These are phyloP conservation scores for Ataeniobius toweri DNA, from an alignment of 2,797 vertebrate species.

Conservation along the genomic window DNA sequence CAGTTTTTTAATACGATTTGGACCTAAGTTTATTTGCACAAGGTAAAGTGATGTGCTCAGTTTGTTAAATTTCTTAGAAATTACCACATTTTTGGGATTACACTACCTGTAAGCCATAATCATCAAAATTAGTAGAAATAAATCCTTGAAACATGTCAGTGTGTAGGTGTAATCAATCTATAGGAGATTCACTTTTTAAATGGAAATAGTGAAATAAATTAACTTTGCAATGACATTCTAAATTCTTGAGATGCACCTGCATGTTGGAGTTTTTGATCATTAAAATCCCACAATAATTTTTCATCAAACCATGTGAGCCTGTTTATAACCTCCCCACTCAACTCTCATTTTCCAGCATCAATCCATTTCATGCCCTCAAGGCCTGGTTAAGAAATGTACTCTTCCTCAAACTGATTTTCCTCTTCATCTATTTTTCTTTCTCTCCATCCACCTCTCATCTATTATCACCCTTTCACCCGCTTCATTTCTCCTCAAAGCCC, in stretches of 20 bases:
- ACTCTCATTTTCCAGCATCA: constrained; percentile 36
- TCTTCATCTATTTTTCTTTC: constrained; percentile 45
- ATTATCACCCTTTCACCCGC: constrained; percentile 18
- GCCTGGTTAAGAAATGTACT: constrained; percentile 58
- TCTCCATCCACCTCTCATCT: constrained; percentile 45
- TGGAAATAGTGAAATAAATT: not conserved
- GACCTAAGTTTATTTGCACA: too few species aligned
- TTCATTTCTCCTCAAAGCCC: constrained; percentile 64
- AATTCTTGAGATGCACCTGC: not conserved
- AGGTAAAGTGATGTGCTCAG: too few species aligned
- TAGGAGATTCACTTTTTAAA: not conserved
- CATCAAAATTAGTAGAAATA: not conserved
- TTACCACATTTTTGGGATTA: not conserved
- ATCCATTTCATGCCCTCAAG: constrained; percentile 68
- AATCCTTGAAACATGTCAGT: not conserved
- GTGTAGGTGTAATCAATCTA: not conserved
- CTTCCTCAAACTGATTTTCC: constrained; percentile 24
- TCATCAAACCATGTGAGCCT: constrained; percentile 49
- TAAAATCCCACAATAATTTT: constrained; percentile 35
- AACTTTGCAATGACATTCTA: not conserved
- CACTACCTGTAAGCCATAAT: not conserved
- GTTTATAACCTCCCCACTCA: constrained; percentile 59
- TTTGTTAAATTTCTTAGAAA: not conserved
- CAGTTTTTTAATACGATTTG: not conserved
- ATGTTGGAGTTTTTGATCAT: not conserved